phyloP scores from a whole-genome alignment of 2,113 vertebrate genomes.

The Arvicanthis niloticus region DNA sequence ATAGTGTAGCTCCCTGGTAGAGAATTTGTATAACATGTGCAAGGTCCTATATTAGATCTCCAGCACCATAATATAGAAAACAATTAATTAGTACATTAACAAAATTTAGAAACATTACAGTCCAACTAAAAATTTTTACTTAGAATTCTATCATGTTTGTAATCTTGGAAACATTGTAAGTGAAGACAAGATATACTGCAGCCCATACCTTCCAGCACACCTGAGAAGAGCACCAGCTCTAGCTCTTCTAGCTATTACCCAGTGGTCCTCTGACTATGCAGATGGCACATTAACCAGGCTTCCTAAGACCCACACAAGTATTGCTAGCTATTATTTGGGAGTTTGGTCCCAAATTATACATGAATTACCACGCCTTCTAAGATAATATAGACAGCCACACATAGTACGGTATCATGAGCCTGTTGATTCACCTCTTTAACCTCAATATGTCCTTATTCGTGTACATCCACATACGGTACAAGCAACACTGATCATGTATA shows the following conservation, averaged over 20 bases:
- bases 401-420: background rate
- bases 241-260: background rate
- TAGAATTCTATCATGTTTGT: background rate
- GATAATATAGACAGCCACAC: background rate
- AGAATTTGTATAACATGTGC: background rate
- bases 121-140: background rate
- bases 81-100: background rate
- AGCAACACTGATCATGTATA: background rate
- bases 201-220: background rate
- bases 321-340: background rate
- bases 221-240: background rate
- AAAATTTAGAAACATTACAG: background rate
- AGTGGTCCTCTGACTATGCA: background rate
- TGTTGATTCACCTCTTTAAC: background rate
- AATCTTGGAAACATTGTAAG: background rate
- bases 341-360: background rate
- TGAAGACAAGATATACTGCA: background rate
- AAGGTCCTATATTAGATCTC: background rate
- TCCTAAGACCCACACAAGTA: background rate
- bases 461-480: background rate
- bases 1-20: background rate
- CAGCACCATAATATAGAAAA: background rate
- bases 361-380: background rate
- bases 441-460: background rate
- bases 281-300: background rate